Percentiles rank a stretch among this genome's conserved stretches.
Evolutionary conservation across 2,888 invertebrate genomes (phyloP).

Genomic region (Hartigia nigra): DNA sequence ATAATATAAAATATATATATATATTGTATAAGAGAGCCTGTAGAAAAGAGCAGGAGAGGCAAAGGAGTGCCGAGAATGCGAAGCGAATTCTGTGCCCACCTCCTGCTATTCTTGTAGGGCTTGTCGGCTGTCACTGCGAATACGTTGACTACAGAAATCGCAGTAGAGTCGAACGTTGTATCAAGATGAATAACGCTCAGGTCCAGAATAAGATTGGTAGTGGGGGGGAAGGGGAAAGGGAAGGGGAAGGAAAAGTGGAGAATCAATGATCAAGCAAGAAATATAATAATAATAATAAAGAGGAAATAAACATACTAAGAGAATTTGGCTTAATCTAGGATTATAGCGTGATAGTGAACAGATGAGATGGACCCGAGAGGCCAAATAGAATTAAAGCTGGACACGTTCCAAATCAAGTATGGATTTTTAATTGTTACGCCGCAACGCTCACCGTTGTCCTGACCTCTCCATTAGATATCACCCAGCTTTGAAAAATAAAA

Average conservation of each 20-base stretch:
- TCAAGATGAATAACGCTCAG: neutral
- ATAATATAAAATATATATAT: too few species aligned
- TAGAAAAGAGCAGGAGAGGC: neutral
- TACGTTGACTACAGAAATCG: neutral
- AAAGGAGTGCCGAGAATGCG: neutral
- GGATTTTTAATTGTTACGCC: slow-evolving; percentile 46
- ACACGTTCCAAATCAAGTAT: slow-evolving; percentile 41
- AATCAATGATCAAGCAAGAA: neutral
- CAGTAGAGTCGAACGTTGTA: neutral
- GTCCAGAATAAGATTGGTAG: neutral
- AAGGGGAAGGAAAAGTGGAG: neutral
- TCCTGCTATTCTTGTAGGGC: neutral
- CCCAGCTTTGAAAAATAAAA: neutral
- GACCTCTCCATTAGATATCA: neutral
- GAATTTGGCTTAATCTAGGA: neutral
- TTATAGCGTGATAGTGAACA: neutral
- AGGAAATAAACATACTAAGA: neutral
- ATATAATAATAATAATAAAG: neutral
- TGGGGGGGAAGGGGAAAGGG: slow-evolving; percentile 11
- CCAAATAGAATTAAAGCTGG: slow-evolving; percentile 42
- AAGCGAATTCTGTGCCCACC: neutral
- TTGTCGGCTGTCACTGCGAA: neutral
- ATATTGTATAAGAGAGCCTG: neutral
- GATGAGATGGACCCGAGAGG: neutral
- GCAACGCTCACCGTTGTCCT: slow-evolving; percentile 10